Percentiles rank a stretch among this genome's conserved stretches.
Conservation (phyloP, 92 coral and sea anemone species). For the Micromussa lordhowensis region DNA sequence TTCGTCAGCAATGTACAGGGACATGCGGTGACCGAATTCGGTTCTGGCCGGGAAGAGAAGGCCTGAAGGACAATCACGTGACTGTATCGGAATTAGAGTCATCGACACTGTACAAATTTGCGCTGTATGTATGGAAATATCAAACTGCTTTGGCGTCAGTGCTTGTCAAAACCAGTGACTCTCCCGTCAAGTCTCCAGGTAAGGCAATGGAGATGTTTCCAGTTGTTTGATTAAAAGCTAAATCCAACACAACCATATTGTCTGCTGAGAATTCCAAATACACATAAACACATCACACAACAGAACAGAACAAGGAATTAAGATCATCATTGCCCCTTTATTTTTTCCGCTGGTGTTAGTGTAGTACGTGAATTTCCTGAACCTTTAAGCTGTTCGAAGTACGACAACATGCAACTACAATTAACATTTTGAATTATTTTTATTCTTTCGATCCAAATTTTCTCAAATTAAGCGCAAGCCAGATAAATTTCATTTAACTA, state of each 20-base stretch:
- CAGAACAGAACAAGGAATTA: too few relatives aligned
- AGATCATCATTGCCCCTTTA: too few relatives aligned
- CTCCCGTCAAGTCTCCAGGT: neutral
- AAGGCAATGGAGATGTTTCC: neutral
- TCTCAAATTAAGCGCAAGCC: too few relatives aligned
- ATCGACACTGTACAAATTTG: slow-evolving; percentile 26
- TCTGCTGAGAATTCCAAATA: too few relatives aligned
- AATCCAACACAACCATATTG: neutral
- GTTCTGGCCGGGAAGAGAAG: slow-evolving; percentile 28
- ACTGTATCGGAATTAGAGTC: slow-evolving; percentile 28
- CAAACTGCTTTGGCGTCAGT: slow-evolving; percentile 13
- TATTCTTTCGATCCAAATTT: too few relatives aligned
- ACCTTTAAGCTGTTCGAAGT: too few relatives aligned
- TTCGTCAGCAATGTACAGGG: slow-evolving; percentile 4
- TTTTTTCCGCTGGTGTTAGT: too few relatives aligned
- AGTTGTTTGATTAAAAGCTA: neutral
- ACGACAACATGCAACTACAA: too few relatives aligned
- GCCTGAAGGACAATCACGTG: slow-evolving; percentile 30
- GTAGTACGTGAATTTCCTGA: too few relatives aligned
- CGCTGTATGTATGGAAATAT: slow-evolving; percentile 13
- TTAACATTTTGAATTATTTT: too few relatives aligned
- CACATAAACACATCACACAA: too few relatives aligned
- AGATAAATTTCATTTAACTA: too few relatives aligned
- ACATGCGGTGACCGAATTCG: slow-evolving; percentile 8
- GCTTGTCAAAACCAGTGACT: slow-evolving; percentile 14